Percentiles rank a stretch among this genome's conserved stretches.
Conservation (phyloP, 2,888 invertebrate species). For the Drosophila macrothrix region DNA sequence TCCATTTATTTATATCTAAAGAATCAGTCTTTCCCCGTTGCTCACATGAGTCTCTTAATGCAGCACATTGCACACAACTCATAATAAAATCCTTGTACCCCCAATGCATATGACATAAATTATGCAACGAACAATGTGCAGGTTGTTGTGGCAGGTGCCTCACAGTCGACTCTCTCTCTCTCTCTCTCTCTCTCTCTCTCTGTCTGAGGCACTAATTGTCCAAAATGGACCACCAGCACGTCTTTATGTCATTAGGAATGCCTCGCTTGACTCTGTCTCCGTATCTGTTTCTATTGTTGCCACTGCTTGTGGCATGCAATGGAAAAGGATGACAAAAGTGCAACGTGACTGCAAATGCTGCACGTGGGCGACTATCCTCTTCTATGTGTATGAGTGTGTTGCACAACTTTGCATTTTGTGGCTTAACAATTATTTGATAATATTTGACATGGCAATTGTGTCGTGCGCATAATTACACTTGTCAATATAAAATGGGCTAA, state of each 20-base stretch:
- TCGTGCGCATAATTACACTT: conserved; percentile 78
- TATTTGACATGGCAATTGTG: conserved; percentile 79
- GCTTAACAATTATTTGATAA: conserved; percentile 75
- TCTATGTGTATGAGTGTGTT: conserved; percentile 17
- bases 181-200: conserved; percentile 20
- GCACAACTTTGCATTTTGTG: conserved; percentile 52
- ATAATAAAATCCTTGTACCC: conserved; percentile 20
- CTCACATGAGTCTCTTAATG: background rate
- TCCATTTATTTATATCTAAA: background rate
- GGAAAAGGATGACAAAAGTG: conserved; percentile 76
- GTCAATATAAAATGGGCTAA: conserved; percentile 82
- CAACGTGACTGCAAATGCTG: conserved; percentile 75
- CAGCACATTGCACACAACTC: conserved; percentile 27
- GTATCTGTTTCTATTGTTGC: conserved; percentile 8
- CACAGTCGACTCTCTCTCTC: conserved; percentile 18
- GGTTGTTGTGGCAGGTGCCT: conserved; percentile 65
- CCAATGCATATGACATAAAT: conserved; percentile 61
- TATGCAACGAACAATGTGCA: conserved; percentile 62
- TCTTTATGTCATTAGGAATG: conserved; percentile 74
- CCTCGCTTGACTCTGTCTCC: conserved; percentile 33
- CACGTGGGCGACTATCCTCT: conserved; percentile 59
- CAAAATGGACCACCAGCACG: conserved; percentile 73
- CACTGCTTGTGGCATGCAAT: conserved; percentile 31
- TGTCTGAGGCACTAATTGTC: conserved; percentile 68
- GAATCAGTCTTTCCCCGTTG: background rate